A percentile compares a stretch with the other conserved stretches of the same genome.
Evolutionary conservation across 2,888 invertebrate species (phyloP).

Genomic region (Cephus sareptanus): DNA sequence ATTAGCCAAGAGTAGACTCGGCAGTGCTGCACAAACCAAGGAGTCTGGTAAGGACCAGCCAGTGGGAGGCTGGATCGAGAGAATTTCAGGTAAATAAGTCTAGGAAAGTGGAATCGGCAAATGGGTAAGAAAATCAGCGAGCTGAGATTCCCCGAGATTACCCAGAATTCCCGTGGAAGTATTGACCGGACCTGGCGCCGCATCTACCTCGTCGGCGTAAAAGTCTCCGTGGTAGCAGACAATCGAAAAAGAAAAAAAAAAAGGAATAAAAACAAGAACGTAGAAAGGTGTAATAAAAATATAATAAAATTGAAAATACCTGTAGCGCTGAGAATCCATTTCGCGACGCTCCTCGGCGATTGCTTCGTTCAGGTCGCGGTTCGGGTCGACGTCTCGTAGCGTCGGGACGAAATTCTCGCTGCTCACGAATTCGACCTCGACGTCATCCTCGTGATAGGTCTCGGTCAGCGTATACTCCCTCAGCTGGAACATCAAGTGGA

Average conservation of each 20-base stretch:
- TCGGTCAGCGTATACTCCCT: conserved; percentile 90
- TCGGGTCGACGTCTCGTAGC: conserved; percentile 73
- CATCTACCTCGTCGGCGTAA: no score
- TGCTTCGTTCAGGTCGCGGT: conserved; percentile 81
- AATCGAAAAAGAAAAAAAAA: not conserved
- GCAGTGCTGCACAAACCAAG: no score
- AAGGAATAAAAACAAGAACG: conserved; percentile 10
- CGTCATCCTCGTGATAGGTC: conserved; percentile 87
- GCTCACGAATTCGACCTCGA: conserved; percentile 61
- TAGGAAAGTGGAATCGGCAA: no score
- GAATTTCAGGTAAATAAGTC: no score
- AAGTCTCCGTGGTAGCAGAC: no score
- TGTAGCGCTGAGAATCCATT: conserved; percentile 66
- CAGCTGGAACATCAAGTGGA: conserved; percentile 69
- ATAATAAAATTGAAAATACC: conserved; percentile 46
- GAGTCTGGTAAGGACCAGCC: no score
- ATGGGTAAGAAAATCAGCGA: no score
- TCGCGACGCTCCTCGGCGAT: conserved; percentile 84
- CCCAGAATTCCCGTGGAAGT: conserved; percentile 40
- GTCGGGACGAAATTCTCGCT: conserved; percentile 56
- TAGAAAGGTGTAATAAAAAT: conserved; percentile 1
- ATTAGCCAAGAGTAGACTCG: no score
- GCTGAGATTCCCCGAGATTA: conserved; percentile 17
- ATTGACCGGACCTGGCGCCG: no score
- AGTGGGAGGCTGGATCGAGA: no score